Evolutionary conservation across 2,888 invertebrate genomes (phyloP).

Genomic region (Netelia melanura): DNA sequence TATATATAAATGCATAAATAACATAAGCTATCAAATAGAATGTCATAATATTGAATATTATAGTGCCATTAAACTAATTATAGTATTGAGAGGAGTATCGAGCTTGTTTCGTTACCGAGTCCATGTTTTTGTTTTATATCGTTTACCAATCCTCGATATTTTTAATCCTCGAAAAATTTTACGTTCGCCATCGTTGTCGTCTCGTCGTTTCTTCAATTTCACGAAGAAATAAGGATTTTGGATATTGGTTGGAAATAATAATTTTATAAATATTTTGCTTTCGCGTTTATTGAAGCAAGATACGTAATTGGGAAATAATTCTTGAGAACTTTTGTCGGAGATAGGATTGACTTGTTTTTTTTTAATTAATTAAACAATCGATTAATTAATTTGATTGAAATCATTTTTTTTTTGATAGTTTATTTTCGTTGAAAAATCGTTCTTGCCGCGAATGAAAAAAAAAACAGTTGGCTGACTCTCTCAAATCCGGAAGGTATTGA

Average conservation of each 20-base stretch:
- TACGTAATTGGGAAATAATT: not conserved
- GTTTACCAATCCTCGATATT: conserved; percentile 77
- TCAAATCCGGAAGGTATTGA: not conserved
- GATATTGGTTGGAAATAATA: not conserved
- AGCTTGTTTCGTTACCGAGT: not conserved
- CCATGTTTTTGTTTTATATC: not conserved
- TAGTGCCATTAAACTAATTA: conserved; percentile 81
- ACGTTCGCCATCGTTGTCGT: no score
- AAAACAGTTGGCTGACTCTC: not conserved
- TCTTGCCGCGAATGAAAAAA: no score
- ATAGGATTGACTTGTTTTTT: not conserved
- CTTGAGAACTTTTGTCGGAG: no score
- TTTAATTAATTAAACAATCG: not conserved
- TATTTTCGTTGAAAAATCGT: not conserved
- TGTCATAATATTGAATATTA: conserved; percentile 82
- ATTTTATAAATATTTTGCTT: not conserved
- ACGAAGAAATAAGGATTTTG: not conserved
- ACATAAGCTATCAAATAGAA: conserved; percentile 83
- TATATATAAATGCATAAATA: conserved; percentile 75
- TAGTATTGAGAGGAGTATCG: conserved; percentile 69
- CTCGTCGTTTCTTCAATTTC: not conserved
- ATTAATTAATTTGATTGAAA: not conserved
- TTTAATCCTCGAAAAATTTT: not conserved
- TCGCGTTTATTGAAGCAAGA: not conserved
- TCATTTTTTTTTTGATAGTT: not conserved